Base-by-base conservation (phyloP, 2,113 vertebrate genomes). In the Garra rufa region DNA sequence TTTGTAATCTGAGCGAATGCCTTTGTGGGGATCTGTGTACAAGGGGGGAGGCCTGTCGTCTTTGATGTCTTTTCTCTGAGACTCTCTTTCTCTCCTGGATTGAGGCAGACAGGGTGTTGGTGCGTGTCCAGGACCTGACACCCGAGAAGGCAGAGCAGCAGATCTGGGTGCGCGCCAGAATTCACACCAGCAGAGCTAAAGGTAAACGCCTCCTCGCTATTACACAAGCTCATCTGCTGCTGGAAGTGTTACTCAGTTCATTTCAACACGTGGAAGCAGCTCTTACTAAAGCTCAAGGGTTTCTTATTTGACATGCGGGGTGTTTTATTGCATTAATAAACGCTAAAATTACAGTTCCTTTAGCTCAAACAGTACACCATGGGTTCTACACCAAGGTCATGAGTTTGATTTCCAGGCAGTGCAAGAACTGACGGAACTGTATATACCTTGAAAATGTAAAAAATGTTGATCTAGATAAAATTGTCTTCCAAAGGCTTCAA, bases 141-240 rank as follows among this genome's bases (percentile, higher is more conserved):
- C 76, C 90, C 76, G 94, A 95, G 87, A 99, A 94, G 91, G 96
- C 96, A 82, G 96, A 97, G 92, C 93, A 98, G 93, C 92, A 96
- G 87, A 95, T 99, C 89, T 99, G 97, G 98, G 92, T 99, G 44
- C 97, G 98, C 65, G 97, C 96, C 91, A 95, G 98, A 88, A 92
- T 99, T 93, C 97, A 99, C 92, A 99, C 97, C 90, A 99, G 97
- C 94, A 94, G 98, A 95, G 97, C 98, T 86, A 99, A 99, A 98
- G 98, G 98, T 99, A 95, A 97, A 95, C 81, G 82, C 86, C 65
- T 70, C 11, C 79, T 81, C 8, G 14, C 82, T 38, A 13, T 57
- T 82, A 41, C 80, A 70, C 80, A 70, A 50, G 30, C 46, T 24
- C 69, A 34, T 34, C 28, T 71, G 41, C 28, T 63, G 52, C 30